phyloP scores from a whole-genome alignment of 2,113 vertebrate species.

The Oncorhynchus masou region DNA sequence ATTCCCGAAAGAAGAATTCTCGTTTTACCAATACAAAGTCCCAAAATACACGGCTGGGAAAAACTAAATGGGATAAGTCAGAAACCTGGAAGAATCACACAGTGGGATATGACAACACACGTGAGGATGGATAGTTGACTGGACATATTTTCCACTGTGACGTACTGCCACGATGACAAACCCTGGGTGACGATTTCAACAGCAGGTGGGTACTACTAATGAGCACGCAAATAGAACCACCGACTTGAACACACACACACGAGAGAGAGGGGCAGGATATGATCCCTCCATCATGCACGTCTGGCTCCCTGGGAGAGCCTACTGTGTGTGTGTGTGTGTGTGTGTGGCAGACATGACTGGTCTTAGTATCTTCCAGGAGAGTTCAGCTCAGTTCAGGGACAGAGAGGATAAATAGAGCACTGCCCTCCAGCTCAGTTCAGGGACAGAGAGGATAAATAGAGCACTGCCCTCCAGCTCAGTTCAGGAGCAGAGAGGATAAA shows the following conservation, averaged over 20 bases:
- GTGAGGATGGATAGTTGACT: not conserved
- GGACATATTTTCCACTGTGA: conserved; percentile 42
- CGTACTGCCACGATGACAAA: conserved; percentile 31
- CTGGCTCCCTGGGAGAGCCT: not conserved
- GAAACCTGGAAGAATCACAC: not conserved
- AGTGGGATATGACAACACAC: not conserved
- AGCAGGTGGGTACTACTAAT: conserved; percentile 34
- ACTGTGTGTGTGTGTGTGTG: not conserved
- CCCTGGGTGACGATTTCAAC: conserved; percentile 8
- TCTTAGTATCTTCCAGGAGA: conserved; percentile 2
- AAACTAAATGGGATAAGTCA: not conserved
- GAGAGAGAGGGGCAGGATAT: not conserved
- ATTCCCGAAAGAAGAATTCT: conserved; percentile 34
- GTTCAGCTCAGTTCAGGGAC: not conserved
- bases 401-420: too few species aligned
- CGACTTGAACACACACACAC: not conserved
- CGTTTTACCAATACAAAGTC: conserved; percentile 1
- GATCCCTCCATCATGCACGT: not conserved
- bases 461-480: too few species aligned
- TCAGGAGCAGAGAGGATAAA: conserved; percentile 18
- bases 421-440: too few species aligned
- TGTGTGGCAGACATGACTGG: not conserved
- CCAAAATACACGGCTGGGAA: not conserved
- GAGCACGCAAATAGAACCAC: not conserved
- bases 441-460: too few species aligned